A percentile compares a stretch with the other conserved stretches of the same genome.
These are phyloP conservation scores for Allacma fusca DNA, from an alignment of 2,888 invertebrate genomes.

Conservation along the genomic window DNA sequence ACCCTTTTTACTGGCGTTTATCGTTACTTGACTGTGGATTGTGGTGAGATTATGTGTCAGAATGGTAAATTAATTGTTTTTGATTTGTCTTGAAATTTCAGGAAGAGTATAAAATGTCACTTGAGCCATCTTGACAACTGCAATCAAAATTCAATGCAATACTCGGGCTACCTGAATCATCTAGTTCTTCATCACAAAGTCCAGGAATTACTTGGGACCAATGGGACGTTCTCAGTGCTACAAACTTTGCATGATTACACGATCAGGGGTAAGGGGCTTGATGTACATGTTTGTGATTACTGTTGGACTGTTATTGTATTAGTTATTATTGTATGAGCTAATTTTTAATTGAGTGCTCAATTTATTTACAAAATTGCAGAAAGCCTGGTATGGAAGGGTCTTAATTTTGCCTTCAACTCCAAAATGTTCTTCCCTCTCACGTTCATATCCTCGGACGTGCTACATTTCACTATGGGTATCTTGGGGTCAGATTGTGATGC, in stretches of 20 bases:
- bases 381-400: neutral
- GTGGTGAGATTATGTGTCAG: no score
- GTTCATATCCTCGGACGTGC: neutral
- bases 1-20: no score
- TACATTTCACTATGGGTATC: neutral
- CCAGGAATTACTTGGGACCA: neutral
- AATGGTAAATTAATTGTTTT: no score
- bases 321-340: no score
- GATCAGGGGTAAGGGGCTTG: neutral
- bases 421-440: neutral
- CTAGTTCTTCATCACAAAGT: neutral
- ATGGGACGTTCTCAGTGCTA: neutral
- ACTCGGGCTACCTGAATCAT: neutral
- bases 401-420: neutral
- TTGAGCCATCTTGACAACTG: neutral
- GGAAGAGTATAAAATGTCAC: no score
- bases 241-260: neutral
- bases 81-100: no score
- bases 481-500: neutral
- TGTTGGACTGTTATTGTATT: no score
- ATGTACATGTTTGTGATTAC: neutral
- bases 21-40: no score
- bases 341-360: no score
- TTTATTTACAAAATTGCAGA: no score
- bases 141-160: neutral